Base-by-base conservation (phyloP, 2,797 vertebrate species). In the Sciurus carolinensis region DNA sequence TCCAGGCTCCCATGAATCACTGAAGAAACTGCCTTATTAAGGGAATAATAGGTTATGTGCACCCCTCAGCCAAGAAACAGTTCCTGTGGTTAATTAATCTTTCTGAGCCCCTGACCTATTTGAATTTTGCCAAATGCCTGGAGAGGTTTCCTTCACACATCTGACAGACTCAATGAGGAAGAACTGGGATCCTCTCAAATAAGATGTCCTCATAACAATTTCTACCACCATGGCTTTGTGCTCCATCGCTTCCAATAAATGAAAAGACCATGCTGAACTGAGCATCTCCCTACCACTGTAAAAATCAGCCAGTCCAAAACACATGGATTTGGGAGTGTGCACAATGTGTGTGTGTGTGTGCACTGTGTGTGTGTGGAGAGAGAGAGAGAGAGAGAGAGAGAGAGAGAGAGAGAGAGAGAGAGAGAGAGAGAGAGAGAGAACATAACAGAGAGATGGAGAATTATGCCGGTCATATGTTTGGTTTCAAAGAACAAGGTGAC, bases 61-160 rank as follows among this genome's bases (percentile, higher is more conserved):
- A 81, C 33, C 54, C 57, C 28, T 85, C 50, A 59, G 59, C 90
- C 42, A 79, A 81, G 57, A 88, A 84, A 92, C 9, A 92, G 66
- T 91, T 86, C 47, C 72, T 90, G 50, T 42, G 13, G 50, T 82
- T 92, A 96, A 97, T 92, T 80, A 95, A 81, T 87, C 33, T 95
- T 95, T 80, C 62, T 59, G 57, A 75, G 89, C 85, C 80, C 76
- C 72, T 90, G 90, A 94, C 67, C 69, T 82, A 90, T 90, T 97
- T 95, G 59, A 94, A 90, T 95, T 90, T 91, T 44, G 39, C 66
- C 81, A 92, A 90, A 80, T 66, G n/a, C 50, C n/a, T 67, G 54
- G n/a, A 79, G 28, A 92, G 33, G 22, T 92, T 93, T 87, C 87
- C 85, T 73, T 85, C 36, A 90, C 28, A 77, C 8, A 8, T 72